Conservation (phyloP, 1,140 invertebrate genomes). For the Bombus vancouverensis region DNA sequence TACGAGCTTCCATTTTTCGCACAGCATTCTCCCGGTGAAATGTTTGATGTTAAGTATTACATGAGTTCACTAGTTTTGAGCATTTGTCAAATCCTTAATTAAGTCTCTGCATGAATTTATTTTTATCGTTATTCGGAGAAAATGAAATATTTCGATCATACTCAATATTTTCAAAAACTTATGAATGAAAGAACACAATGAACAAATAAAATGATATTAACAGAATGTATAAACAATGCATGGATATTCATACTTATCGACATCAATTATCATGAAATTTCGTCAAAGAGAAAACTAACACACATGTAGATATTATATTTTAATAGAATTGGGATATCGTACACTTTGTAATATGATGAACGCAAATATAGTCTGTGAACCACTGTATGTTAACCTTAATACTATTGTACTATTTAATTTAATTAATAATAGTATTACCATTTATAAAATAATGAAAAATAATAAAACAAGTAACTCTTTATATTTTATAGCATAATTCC, state of each 20-base stretch:
- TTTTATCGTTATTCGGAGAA: background rate
- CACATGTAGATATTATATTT: too few relatives aligned
- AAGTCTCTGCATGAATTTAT: background rate
- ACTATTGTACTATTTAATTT: too few relatives aligned
- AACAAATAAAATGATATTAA: background rate
- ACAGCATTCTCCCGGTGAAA: background rate
- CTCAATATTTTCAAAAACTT: background rate
- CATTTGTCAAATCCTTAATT: background rate
- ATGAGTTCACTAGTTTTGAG: background rate
- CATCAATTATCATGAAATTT: background rate
- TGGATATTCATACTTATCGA: background rate
- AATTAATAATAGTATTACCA: too few relatives aligned
- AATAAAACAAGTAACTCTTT: too few relatives aligned
- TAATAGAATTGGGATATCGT: too few relatives aligned
- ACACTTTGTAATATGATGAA: too few relatives aligned
- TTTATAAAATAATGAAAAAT: too few relatives aligned
- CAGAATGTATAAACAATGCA: background rate
- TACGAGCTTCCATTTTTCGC: background rate
- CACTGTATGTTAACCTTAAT: too few relatives aligned
- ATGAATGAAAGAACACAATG: background rate
- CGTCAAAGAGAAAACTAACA: background rate
- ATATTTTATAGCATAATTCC: too few relatives aligned
- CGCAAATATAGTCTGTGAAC: too few relatives aligned
- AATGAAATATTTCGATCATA: background rate
- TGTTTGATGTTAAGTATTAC: background rate